These are phyloP conservation scores for Pachyseris speciosa DNA, from an alignment of 64 coral and sea anemone genomes.

Conservation along the genomic window DNA sequence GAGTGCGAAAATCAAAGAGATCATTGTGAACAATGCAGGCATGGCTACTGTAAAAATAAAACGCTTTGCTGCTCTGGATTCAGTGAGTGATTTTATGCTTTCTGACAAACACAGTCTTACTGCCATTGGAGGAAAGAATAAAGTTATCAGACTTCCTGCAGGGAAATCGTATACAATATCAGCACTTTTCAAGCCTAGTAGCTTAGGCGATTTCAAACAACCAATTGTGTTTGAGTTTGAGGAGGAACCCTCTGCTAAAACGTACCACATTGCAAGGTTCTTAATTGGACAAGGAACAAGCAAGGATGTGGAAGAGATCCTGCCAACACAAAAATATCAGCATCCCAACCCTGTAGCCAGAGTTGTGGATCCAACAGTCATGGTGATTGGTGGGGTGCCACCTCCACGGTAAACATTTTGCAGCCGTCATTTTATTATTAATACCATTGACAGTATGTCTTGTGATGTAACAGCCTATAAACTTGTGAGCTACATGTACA, in stretches of 20 bases:
- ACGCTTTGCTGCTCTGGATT: slow-evolving; percentile 51
- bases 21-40: slow-evolving; percentile 53
- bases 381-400: slow-evolving; percentile 49
- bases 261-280: slow-evolving; percentile 64
- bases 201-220: slow-evolving; percentile 58
- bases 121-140: not conserved
- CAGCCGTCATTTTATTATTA: not conserved
- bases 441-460: not conserved
- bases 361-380: slow-evolving; percentile 57
- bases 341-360: slow-evolving; percentile 58
- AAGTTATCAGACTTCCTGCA: slow-evolving; percentile 35
- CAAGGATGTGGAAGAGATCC: slow-evolving; percentile 46
- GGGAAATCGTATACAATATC: slow-evolving; percentile 47
- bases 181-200: slow-evolving; percentile 59
- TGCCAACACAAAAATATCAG: slow-evolving; percentile 51
- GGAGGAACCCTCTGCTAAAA: slow-evolving; percentile 5
- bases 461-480: not conserved
- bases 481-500: too few species aligned
- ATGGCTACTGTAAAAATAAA: slow-evolving; percentile 37
- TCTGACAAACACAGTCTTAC: slow-evolving; percentile 58
- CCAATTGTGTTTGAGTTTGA: slow-evolving; percentile 78
- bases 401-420: slow-evolving; percentile 29
- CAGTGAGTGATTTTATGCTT: slow-evolving; percentile 56
- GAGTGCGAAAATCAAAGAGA: slow-evolving; percentile 58
- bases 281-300: slow-evolving; percentile 59